Percentiles rank a stretch among this genome's conserved stretches.
phyloP scores from a whole-genome alignment of 2,113 vertebrate species.

The Rhizomys pruinosus region DNA sequence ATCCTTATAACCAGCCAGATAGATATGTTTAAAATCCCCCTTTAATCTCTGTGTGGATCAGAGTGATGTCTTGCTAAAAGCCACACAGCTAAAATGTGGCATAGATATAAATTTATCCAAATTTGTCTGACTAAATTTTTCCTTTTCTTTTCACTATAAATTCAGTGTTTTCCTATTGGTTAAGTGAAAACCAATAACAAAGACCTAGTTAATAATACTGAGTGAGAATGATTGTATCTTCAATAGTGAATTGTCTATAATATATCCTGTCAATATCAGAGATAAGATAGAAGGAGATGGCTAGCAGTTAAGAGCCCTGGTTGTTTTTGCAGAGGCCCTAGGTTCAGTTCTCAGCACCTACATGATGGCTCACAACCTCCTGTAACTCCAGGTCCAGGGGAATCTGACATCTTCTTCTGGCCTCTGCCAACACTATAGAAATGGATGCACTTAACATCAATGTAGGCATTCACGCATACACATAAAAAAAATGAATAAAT shows the following conservation, averaged over 20 bases:
- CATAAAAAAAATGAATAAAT: too few relatives aligned
- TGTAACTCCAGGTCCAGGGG: too few relatives aligned
- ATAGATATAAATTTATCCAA: slow-evolving; percentile 27
- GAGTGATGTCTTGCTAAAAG: slow-evolving; percentile 56
- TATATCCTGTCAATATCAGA: neutral
- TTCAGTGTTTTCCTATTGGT: neutral
- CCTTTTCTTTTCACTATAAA: slow-evolving; percentile 21
- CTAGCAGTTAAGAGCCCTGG: too few relatives aligned
- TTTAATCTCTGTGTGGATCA: slow-evolving; percentile 63
- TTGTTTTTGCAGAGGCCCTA: too few relatives aligned
- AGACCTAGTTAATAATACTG: slow-evolving; percentile 24
- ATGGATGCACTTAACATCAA: too few relatives aligned
- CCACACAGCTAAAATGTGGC: slow-evolving; percentile 59
- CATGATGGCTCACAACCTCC: too few relatives aligned
- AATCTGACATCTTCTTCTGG: too few relatives aligned
- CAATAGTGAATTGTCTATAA: neutral
- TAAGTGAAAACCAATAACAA: slow-evolving; percentile 18
- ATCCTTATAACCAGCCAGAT: slow-evolving; percentile 4
- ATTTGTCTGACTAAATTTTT: neutral
- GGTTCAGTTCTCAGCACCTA: too few relatives aligned
- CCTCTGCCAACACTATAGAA: too few relatives aligned
- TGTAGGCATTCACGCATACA: too few relatives aligned
- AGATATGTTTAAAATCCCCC: slow-evolving; percentile 34
- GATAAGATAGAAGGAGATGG: neutral
- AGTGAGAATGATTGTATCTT: neutral